Base-by-base conservation (phyloP, 2,113 vertebrate species). In the Gulo gulo region DNA sequence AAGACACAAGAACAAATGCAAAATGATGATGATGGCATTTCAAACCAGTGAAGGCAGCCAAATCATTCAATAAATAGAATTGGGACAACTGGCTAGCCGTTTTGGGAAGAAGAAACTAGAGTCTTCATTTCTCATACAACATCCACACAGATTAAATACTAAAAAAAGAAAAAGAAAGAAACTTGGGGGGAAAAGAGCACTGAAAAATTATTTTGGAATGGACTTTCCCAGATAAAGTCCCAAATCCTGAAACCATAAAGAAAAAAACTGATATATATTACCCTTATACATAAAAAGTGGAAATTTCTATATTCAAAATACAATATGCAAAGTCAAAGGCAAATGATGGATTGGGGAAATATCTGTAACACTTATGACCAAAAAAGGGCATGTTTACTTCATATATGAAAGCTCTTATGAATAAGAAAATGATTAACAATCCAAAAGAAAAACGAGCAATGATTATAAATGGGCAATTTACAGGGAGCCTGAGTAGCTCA, bases 251-350 rank as follows among this genome's bases (percentile, higher is more conserved):
- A 92, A 45, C 20, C 26, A n/a, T 63, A 71, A 97, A 61, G 7
- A 74, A 71, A 91, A 90, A 82, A 50, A 23, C 18, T 50, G 42
- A 69, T 57, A 34, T 52, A 45, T 10, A 73, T 74, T 93, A 69
- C 39, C 29, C 69, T 90, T 88, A 10, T 94, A 74, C 15, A 80
- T 55, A 95, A 90, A 97, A 96, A 78, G 20, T 80, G 12, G 92
- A 87, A 61, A 34, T 81, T 67, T 93, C 69, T 92, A 11, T 79
- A 45, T 18, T 80, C 65, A 91, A 94, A 96, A 57, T 29, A 71
- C 42, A 80, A 34, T 34, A 81, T 85, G 5, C 13, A 84, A 96
- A 94, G 81, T 88, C 57, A 91, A 95, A 96, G 50, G 42, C 47
- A 92, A 97, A 76, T 84, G 18, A 67, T 18, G 90, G 95, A 65